Evolutionary conservation across 2,888 invertebrate genomes (phyloP), one percentile per base, ranked within the genome.

Genomic region (Mythimna loreyi): DNA sequence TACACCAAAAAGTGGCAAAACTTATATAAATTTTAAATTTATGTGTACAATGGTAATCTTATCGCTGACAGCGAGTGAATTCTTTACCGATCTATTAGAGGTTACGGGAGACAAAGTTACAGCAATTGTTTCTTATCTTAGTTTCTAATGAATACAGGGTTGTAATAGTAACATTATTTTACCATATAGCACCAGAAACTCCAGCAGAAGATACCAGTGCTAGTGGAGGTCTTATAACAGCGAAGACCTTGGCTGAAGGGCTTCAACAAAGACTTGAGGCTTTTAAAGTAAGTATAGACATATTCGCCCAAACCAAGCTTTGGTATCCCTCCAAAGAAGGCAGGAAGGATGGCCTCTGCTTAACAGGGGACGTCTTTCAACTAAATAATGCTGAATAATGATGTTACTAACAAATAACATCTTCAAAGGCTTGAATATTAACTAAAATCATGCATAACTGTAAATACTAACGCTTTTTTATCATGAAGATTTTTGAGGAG

Each of bases 261-360:
- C 92, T 99, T 40, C 97, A 97, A 82, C 99, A 99, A 89, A 96
- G 99, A 57, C 93, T 99, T 16, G 97, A 97, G 9, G 97, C 98
- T 87, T 99, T 98, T 91, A 97, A 72, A 36, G 78, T 78, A 76
- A 77, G 77, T 70, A 33, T 55, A 21, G 11, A 55, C 21, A 11
- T 13, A 2, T 33, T 33, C 16, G 16, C 7, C 1, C 8, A 28
- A 7, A 19, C 3, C 6, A 33, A 11, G 21, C 4, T 53, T 33
- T 8, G 0, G 33, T 33, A 13, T 5, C 16, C 30, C 11, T n/a
- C 2, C 1, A 11, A n/a, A 30, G n/a, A n/a, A 5, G 53, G 11
- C 7, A 30, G 3, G 53, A n/a, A 11, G 11, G 5, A 40, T 2
- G 3, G 6, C 0, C 6, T 11, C 2, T n/a, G n/a, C 21, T 3